These are phyloP conservation scores for Riptortus pedestris DNA, from an alignment of 1,140 invertebrate genomes.

Conservation along the genomic window DNA sequence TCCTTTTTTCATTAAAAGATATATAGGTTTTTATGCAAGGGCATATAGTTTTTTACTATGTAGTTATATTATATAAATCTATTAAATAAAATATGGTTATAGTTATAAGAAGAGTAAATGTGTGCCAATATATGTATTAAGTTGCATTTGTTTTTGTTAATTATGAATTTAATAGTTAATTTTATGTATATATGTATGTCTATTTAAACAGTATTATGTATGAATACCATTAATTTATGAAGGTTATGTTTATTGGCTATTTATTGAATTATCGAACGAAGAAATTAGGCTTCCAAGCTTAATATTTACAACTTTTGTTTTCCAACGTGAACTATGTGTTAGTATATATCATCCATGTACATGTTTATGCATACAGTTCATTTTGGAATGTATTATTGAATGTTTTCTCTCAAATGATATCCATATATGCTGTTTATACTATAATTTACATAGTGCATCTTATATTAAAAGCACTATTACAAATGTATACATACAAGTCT, in stretches of 20 bases:
- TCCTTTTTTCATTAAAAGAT: constrained; percentile 10
- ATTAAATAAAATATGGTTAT: background rate
- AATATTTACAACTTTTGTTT: constrained; percentile 1
- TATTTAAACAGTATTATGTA: constrained; percentile 4
- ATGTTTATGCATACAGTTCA: background rate
- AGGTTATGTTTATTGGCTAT: background rate
- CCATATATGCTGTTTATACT: too few species aligned
- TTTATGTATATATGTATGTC: constrained; percentile 5
- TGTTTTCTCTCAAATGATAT: too few species aligned
- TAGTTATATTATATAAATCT: background rate
- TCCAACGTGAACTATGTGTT: too few species aligned
- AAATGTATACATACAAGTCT: background rate
- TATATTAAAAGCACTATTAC: too few species aligned
- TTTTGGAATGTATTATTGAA: background rate
- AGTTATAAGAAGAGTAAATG: constrained; percentile 8
- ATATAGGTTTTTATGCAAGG: background rate
- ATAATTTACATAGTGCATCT: too few species aligned
- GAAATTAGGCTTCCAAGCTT: background rate
- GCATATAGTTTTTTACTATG: constrained; percentile 15
- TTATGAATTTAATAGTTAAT: background rate
- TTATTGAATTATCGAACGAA: too few species aligned
- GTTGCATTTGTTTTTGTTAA: background rate
- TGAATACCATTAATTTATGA: constrained; percentile 11
- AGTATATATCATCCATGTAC: background rate
- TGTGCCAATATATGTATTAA: constrained; percentile 15